phyloP scores from a whole-genome alignment of 2,888 invertebrate species.

The Eutolmus rufibarbis region DNA sequence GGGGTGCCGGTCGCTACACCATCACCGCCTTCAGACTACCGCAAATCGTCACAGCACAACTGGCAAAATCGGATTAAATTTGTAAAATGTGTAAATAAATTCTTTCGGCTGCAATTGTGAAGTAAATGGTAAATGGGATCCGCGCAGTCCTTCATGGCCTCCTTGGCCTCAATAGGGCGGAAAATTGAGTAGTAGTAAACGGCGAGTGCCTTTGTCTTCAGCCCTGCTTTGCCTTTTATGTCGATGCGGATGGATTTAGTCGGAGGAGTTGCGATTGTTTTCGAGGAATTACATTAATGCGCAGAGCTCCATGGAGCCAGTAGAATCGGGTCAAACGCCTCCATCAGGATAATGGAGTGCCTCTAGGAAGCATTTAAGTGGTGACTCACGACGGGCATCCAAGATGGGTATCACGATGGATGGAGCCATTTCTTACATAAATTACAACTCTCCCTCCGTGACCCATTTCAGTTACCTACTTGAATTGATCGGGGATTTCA shows the following conservation, averaged over 20 bases:
- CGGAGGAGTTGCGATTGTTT: background rate
- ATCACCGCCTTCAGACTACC: background rate
- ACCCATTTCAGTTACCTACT: background rate
- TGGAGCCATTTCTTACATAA: background rate
- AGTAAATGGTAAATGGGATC: background rate
- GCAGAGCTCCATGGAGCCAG: background rate
- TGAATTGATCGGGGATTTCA: background rate
- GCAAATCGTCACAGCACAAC: background rate
- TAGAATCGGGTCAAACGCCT: background rate
- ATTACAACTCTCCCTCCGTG: background rate
- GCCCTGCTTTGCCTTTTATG: background rate
- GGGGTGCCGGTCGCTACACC: background rate
- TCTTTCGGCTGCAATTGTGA: conserved; percentile 15
- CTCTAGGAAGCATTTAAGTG: background rate
- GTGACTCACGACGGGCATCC: background rate
- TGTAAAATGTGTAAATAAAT: conserved; percentile 10
- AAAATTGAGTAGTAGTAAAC: conserved; percentile 11
- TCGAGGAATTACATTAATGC: background rate
- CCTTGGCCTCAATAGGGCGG: conserved; percentile 28
- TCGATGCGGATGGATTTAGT: background rate
- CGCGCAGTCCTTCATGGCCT: background rate
- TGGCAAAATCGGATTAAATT: conserved; percentile 27
- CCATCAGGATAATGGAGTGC: background rate
- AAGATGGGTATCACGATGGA: background rate
- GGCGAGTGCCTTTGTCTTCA: background rate